Conservation (phyloP, 2,797 vertebrate species). For the Channallabes apus region DNA sequence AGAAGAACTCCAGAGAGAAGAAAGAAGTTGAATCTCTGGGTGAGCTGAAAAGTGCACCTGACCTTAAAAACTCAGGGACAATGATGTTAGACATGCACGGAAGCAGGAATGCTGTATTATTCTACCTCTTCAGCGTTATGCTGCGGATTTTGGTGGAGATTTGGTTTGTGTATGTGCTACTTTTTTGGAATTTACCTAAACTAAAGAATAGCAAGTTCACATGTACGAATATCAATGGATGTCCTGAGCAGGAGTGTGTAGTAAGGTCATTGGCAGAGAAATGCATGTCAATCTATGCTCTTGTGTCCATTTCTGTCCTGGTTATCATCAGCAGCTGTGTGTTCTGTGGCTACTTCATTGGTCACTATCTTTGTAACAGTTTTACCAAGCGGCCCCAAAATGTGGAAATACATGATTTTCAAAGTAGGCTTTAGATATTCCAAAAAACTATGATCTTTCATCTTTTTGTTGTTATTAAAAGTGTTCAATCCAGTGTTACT, state of each 20-base stretch:
- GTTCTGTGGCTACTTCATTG: slow-evolving; percentile 56
- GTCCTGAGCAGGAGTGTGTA: slow-evolving; percentile 28
- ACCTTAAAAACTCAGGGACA: neutral
- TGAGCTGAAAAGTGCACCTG: slow-evolving; percentile 9
- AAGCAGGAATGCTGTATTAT: slow-evolving; percentile 48
- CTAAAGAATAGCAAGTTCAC: rapidly evolving
- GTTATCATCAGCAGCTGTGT: slow-evolving; percentile 51
- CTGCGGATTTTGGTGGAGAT: slow-evolving; percentile 54
- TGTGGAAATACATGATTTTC: neutral
- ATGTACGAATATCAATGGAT: slow-evolving; percentile 9
- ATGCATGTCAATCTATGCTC: slow-evolving; percentile 59
- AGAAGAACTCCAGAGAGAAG: slow-evolving; percentile 36
- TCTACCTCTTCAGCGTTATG: slow-evolving; percentile 60
- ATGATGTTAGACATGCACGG: slow-evolving; percentile 59
- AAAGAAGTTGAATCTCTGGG: slow-evolving; percentile 21
- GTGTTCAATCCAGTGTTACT: slow-evolving; percentile 1
- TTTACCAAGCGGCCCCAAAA: neutral
- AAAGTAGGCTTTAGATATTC: neutral
- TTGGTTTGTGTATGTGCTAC: slow-evolving; percentile 57
- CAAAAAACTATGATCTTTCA: neutral
- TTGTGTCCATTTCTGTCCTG: slow-evolving; percentile 54
- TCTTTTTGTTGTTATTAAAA: neutral
- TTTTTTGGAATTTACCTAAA: slow-evolving; percentile 60
- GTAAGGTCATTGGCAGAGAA: slow-evolving; percentile 57
- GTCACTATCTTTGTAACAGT: slow-evolving; percentile 54